These are phyloP conservation scores for Lysandra bellargus DNA, from an alignment of 2,888 invertebrate genomes.

Conservation along the genomic window DNA sequence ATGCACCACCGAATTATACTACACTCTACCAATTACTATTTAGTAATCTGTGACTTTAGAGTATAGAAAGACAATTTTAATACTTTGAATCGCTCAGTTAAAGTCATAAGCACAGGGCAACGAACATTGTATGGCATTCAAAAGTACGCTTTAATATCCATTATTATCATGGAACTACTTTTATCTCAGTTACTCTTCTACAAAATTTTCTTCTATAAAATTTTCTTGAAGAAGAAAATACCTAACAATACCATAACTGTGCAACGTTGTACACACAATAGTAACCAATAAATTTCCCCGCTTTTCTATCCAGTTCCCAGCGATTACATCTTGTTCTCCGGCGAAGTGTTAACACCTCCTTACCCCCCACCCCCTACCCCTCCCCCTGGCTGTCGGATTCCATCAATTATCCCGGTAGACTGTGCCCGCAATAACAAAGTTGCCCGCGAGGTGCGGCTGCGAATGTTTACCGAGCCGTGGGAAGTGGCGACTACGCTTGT, in stretches of 20 bases:
- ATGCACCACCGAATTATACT: no score
- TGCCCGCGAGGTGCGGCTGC: slow-evolving; percentile 7
- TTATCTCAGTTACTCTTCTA: no score
- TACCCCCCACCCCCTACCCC: background rate
- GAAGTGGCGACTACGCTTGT: background rate
- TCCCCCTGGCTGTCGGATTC: background rate
- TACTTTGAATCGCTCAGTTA: no score
- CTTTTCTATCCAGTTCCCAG: background rate
- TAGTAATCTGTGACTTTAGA: no score
- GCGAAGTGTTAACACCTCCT: background rate
- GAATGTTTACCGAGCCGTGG: background rate
- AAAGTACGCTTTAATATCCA: no score
- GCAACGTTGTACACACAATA: background rate
- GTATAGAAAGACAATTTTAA: no score
- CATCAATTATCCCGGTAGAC: slow-evolving; percentile 13
- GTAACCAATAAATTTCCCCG: background rate
- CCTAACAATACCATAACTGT: background rate
- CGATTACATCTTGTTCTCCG: slow-evolving; percentile 12
- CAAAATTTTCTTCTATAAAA: no score
- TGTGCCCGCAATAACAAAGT: slow-evolving; percentile 5
- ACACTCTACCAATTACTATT: no score
- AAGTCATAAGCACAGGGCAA: no score
- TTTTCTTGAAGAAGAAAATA: background rate
- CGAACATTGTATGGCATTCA: no score
- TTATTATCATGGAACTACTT: no score